These are phyloP conservation scores for Pegoplata infirma DNA, from an alignment of 2,888 invertebrate species.

Conservation along the genomic window DNA sequence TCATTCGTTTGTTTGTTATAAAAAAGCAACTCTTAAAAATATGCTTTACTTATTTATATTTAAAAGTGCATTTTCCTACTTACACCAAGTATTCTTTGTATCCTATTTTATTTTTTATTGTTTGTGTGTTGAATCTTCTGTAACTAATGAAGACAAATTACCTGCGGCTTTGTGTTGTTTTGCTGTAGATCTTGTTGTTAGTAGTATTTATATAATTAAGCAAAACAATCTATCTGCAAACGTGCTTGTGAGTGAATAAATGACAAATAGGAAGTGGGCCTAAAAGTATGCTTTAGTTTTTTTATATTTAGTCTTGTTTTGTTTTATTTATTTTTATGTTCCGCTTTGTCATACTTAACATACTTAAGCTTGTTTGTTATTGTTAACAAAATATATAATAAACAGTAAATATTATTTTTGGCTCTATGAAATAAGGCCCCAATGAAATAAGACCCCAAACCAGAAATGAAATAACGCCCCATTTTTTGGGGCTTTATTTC, in stretches of 20 bases:
- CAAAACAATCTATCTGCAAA: conserved; percentile 31
- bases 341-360: conserved; percentile 61
- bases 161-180: conserved; percentile 59
- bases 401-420: conserved; percentile 63
- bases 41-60: conserved; percentile 25
- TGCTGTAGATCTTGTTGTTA: conserved; percentile 42
- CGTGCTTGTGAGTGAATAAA: conserved; percentile 52
- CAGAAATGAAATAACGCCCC: no score
- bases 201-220: conserved; percentile 62
- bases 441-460: no score
- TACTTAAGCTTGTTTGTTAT: conserved; percentile 53
- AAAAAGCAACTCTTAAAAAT: conserved; percentile 28
- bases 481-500: no score
- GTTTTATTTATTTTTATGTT: conserved; percentile 20
- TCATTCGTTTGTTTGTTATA: neutral
- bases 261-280: conserved; percentile 58
- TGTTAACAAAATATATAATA: conserved; percentile 54
- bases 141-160: conserved; percentile 63
- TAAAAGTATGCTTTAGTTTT: conserved; percentile 56
- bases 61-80: conserved; percentile 15
- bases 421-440: no score
- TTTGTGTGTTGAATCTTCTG: conserved; percentile 44
- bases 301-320: conserved; percentile 7
- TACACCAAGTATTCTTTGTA: conserved; percentile 37
- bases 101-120: conserved; percentile 3